Base-by-base conservation (phyloP, 1,140 invertebrate genomes). In the Amyelois transitella region DNA sequence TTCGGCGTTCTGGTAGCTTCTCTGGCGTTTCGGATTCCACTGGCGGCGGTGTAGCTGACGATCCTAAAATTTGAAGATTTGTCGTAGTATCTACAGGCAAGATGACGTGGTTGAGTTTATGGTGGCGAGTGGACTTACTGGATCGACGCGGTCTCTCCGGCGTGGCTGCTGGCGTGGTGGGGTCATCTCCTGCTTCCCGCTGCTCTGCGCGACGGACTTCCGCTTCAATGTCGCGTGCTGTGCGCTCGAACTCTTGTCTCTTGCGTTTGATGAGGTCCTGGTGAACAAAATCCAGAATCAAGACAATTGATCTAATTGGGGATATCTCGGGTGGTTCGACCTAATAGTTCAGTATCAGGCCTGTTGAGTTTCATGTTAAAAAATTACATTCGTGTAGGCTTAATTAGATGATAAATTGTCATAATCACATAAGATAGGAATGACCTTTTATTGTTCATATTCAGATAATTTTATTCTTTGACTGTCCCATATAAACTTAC, bases 151-250 rank as follows among this genome's bases (percentile, higher is more conserved):
- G 51, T 38, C 38, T 50, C 28, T 77, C 75, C 0, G 79, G 75
- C 14, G 77, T 79, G 60, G 53, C 57, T 14, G 44, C 56, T n/a
- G 70, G 69, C 14, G 75, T 61, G 18, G 63, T 28, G 19, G 56
- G 18, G 12, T 69, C 72, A 3, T 73, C 71, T 0, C 18, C 62
- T 21, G 19, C 56, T 32, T 81, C 77, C 17, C 69, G 60, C 22
- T 71, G 66, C 47, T 89, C 88, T 0, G 82, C 79, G 14, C 78
- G 71, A 14, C 75, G 60, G 49, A 89, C 82, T 59, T 84, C 82
- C 5, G 86, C 81, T 55, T 89, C 88, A 50, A 88, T 89, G 45
- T 89, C 88, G 12, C 86, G 81, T 52, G 86, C 69, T 12, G 86
- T 88, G 8, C 87, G 78, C 75, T 89, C 88, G 67, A 88, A 89